Evolutionary conservation across 2,113 vertebrate species (phyloP).

Genomic region (Anoura caudifer): DNA sequence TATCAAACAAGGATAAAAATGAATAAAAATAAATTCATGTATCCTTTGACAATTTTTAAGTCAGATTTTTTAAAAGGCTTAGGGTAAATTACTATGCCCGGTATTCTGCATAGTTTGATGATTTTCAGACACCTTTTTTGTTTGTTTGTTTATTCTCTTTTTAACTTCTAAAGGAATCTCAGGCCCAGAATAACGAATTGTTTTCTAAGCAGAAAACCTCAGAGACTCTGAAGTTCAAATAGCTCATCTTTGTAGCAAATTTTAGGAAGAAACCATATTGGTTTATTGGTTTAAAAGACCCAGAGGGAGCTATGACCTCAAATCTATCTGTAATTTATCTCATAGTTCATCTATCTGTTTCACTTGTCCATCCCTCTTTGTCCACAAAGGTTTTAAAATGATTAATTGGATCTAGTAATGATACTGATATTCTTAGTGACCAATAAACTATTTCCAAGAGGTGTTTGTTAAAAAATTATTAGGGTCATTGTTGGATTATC

Average conservation of each 20-base stretch:
- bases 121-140: background rate
- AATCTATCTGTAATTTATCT: background rate
- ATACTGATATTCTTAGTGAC: background rate
- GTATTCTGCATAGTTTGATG: background rate
- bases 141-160: background rate
- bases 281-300: background rate
- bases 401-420: background rate
- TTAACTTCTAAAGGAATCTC: background rate
- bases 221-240: background rate
- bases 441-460: background rate
- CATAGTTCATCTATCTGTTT: background rate
- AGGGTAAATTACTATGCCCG: background rate
- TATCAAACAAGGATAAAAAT: background rate
- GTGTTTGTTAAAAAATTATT: background rate
- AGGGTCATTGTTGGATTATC: background rate
- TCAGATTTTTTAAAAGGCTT: background rate
- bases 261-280: background rate
- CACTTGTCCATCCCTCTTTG: background rate
- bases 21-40: background rate
- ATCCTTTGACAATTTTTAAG: background rate
- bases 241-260: background rate
- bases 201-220: background rate
- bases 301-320: background rate
- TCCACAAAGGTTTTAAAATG: background rate
- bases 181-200: background rate